These are phyloP conservation scores for Zaprionus africanus DNA, from an alignment of 1,140 invertebrate genomes.

Conservation along the genomic window DNA sequence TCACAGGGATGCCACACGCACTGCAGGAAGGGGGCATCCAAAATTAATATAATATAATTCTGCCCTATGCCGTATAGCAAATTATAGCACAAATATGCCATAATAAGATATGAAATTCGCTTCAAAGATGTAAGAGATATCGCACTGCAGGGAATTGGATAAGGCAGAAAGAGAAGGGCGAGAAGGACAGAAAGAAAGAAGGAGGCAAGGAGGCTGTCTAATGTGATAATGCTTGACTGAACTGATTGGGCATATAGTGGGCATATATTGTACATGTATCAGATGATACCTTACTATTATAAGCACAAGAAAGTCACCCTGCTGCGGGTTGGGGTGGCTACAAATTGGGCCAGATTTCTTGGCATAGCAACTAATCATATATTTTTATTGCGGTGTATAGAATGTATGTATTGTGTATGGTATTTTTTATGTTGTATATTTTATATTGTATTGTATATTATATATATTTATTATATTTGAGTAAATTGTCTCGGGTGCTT, in stretches of 20 bases:
- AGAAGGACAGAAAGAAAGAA: not conserved
- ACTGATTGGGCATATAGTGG: slow-evolving; percentile 1
- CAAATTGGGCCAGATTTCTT: not conserved
- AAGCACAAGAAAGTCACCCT: not conserved
- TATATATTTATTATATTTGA: too few species aligned
- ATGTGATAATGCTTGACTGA: slow-evolving; percentile 7
- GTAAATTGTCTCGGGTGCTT: not conserved
- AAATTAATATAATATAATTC: slow-evolving; percentile 6
- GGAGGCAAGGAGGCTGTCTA: not conserved
- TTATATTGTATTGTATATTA: too few species aligned
- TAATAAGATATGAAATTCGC: slow-evolving; percentile 7
- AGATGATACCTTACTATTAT: not conserved
- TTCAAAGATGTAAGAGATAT: slow-evolving; percentile 9
- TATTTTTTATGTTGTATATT: too few species aligned
- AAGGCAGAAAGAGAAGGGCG: not conserved
- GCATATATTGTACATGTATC: not conserved
- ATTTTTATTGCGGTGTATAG: not conserved
- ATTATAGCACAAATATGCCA: slow-evolving; percentile 7
- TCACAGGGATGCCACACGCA: not conserved
- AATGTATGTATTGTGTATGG: too few species aligned
- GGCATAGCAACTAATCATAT: not conserved
- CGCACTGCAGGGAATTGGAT: not conserved
- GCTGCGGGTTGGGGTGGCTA: too few species aligned
- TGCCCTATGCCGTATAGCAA: not conserved
- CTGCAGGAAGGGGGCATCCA: not conserved